A percentile compares a stretch with the other conserved stretches of the same genome.
Evolutionary conservation across 1,140 invertebrate genomes (phyloP).

Genomic region (Tribolium madens): DNA sequence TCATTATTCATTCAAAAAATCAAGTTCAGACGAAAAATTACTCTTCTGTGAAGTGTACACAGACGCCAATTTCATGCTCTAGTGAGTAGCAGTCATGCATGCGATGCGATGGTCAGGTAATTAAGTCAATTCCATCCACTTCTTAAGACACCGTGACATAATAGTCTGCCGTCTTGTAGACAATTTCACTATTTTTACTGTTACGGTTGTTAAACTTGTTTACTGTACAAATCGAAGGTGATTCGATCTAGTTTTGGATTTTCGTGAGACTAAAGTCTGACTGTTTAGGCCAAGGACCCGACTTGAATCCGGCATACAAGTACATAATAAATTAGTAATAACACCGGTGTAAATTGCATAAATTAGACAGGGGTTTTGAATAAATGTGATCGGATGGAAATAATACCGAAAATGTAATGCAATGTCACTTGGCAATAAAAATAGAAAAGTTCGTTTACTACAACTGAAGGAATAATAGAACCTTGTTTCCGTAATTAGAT

Average conservation of each 20-base stretch:
- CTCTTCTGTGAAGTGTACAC: background rate
- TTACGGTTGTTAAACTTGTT: background rate
- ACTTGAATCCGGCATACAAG: background rate
- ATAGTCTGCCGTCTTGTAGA: background rate
- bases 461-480: background rate
- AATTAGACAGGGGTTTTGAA: background rate
- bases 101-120: background rate
- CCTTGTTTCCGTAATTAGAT: background rate
- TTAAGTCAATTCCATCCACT: background rate
- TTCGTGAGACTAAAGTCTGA: background rate
- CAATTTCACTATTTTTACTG: background rate
- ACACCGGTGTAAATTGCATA: background rate
- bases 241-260: conserved; percentile 23
- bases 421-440: background rate
- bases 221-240: background rate
- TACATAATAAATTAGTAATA: background rate
- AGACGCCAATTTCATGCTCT: conserved; percentile 10
- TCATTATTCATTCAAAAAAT: background rate
- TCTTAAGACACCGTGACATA: background rate
- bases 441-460: background rate
- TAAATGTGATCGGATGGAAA: background rate
- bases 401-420: background rate
- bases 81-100: conserved; percentile 2
- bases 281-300: conserved; percentile 19
- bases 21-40: conserved; percentile 6